A percentile compares a stretch with the other conserved stretches of the same genome.
Evolutionary conservation across 1,140 invertebrate species (phyloP).

Genomic region (Conus ventricosus): DNA sequence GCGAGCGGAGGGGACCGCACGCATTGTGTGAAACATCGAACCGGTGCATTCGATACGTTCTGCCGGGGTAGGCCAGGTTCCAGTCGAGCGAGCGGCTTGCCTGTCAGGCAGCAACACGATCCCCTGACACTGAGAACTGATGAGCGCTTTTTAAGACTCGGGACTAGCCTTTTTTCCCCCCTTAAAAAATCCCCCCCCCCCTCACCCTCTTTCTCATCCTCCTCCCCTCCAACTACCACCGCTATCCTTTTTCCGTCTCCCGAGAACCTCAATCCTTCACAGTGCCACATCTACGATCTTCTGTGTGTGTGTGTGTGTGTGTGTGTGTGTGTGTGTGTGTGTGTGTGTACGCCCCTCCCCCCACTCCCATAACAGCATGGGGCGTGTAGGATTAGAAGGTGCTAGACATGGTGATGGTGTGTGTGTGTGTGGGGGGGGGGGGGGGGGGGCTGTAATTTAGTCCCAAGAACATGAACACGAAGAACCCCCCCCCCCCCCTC

Average conservation of each 20-base stretch:
- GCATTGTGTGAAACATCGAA: slow-evolving; percentile 22
- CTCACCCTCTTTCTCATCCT: neutral
- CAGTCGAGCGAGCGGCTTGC: neutral
- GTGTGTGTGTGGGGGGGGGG: neutral
- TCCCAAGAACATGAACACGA: too few relatives aligned
- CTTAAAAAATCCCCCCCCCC: neutral
- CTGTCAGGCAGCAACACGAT: neutral
- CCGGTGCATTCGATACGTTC: neutral
- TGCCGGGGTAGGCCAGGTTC: neutral
- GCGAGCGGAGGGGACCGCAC: slow-evolving; percentile 3
- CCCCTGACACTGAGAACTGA: neutral
- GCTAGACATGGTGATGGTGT: neutral
- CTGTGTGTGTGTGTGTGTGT: neutral
- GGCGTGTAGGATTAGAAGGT: neutral
- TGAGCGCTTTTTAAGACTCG: neutral
- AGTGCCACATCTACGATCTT: neutral
- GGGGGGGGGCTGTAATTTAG: neutral
- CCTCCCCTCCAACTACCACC: neutral
- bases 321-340: neutral
- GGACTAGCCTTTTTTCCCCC: neutral
- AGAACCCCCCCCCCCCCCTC: too few relatives aligned
- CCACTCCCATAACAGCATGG: too few relatives aligned
- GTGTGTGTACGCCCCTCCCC: neutral
- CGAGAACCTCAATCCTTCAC: neutral
- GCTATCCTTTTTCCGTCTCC: neutral